Base-by-base conservation (phyloP, 2,113 vertebrate species). In the Pseudopodoces humilis region DNA sequence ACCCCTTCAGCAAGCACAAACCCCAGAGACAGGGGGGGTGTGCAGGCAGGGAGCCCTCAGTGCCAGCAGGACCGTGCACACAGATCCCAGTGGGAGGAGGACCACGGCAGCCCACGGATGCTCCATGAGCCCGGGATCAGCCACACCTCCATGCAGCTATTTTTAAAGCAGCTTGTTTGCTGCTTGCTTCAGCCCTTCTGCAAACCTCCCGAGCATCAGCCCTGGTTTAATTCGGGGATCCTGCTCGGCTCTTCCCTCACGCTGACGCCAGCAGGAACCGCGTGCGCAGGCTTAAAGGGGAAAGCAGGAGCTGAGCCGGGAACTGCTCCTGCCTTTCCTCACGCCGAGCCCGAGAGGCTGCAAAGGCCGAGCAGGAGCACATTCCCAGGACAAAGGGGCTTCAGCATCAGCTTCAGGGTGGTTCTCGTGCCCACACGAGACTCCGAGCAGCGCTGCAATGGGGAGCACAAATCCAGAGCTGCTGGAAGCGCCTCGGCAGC, bases 11-110 rank as follows among this genome's bases (percentile, higher is more conserved):
- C 49, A 27, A 65, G 33, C 76, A 28, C 25, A 49, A 46, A 67
- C 3, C 5, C 24, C 86, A 30, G 58, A 0, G 58, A 23, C 1
- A 19, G 0, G 0, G 46, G 46, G 55, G 49, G 5, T 7, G 58
- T 1, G 49, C 35, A 49, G 62, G 63, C 52, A 55, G 30, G 83
- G 77, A 79, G 31, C 71, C 27, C 47, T n/a, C 64, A 1, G 47
- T 2, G 58, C 59, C 0, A 3, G 41, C 67, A 19, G 67, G 58
- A 28, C 52, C 3, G 0, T 0, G 79, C 31, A 15, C 58, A 1
- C 30, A 0, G 41, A 56, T 52, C 21, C 68, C 24, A 2, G 33
- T 0, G 23, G 72, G 78, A 85, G 60, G 60, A 49, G 23, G 62
- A 35, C 22, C 67, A 47, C 0, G 11, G 80, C 12, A 35, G 20